Conservation (phyloP, 2,888 invertebrate species). For the Plebejus anna region DNA sequence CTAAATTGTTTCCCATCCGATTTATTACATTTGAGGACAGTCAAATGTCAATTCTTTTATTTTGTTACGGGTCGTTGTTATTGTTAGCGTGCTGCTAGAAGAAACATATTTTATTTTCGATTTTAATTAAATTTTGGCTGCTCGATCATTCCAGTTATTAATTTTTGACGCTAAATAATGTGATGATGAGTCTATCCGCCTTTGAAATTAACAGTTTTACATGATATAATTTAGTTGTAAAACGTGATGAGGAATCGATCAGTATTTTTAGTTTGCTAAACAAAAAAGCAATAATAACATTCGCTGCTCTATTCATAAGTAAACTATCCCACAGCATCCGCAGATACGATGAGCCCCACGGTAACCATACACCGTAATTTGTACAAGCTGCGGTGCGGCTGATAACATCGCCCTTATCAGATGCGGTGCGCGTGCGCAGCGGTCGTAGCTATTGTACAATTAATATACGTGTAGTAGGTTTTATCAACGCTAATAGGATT, state of each 20-base stretch:
- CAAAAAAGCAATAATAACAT: not conserved
- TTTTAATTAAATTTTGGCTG: not conserved
- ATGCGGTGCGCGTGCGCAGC: conserved; percentile 12
- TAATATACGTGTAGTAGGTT: not conserved
- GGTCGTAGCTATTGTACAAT: not conserved
- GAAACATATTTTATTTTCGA: not conserved
- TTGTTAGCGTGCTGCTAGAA: not conserved
- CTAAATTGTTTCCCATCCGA: conserved; percentile 15
- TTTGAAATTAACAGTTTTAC: not conserved
- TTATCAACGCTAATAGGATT: not conserved
- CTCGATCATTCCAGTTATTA: not conserved
- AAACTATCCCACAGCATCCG: not conserved
- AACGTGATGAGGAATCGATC: not conserved
- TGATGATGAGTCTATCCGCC: not conserved
- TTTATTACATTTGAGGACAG: conserved; percentile 21
- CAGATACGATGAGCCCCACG: not conserved
- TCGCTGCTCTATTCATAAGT: not conserved
- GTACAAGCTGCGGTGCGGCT: conserved; percentile 4
- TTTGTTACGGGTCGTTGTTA: conserved; percentile 10
- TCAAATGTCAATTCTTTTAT: conserved; percentile 24
- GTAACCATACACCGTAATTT: conserved; percentile 19
- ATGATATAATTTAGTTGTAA: too few species aligned
- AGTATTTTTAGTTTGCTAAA: not conserved
- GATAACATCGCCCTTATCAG: conserved; percentile 14
- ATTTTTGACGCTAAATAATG: not conserved